Evolutionary conservation across 2,113 vertebrate species (phyloP), one percentile per base, ranked within the genome.

Genomic region (Erinaceus europaeus): DNA sequence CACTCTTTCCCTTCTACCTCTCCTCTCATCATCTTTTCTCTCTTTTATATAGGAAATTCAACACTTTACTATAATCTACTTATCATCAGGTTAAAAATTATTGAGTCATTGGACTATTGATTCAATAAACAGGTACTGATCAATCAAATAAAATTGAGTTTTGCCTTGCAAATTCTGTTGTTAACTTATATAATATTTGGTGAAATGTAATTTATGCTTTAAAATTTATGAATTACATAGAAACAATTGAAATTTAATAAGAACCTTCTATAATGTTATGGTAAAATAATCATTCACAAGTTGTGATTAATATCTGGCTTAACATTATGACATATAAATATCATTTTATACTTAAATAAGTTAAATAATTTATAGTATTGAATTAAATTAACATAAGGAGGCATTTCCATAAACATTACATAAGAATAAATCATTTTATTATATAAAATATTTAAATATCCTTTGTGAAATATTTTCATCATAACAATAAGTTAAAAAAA

Each of bases 401-500:
- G 2, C 9, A 44, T 88, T 88, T 80, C 83, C 46, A 74, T 80
- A 84, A 50, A 87, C 72, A 3, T 10, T 53, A 73, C 29, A 12
- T 42, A 44, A 68, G 13, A 11, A 44, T n/a, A 32, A 10, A 6
- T 84, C 20, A n/a, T 52, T 77, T 34, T 75, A 6, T 62, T 18
- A 73, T 57, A 27, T 69, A 78, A 74, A 62, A 79, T 74, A 75
- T 62, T 73, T 90, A 73, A 71, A 72, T 27, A 42, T 71, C 50
- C 82, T 75, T 86, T 76, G 21, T 55, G 9, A 34, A 77, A 13
- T 86, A 83, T 69, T 90, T 78, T 69, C 25, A 87, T 15, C 76
- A 53, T 67, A 94, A 76, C 46, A 68, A 40, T 82, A 15, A 84
- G 6, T 78, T 86, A 29, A 40, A 76, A 40, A 76, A 90, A 52